Evolutionary conservation across 2,888 invertebrate species (phyloP).

Genomic region (Parelbella ahira): DNA sequence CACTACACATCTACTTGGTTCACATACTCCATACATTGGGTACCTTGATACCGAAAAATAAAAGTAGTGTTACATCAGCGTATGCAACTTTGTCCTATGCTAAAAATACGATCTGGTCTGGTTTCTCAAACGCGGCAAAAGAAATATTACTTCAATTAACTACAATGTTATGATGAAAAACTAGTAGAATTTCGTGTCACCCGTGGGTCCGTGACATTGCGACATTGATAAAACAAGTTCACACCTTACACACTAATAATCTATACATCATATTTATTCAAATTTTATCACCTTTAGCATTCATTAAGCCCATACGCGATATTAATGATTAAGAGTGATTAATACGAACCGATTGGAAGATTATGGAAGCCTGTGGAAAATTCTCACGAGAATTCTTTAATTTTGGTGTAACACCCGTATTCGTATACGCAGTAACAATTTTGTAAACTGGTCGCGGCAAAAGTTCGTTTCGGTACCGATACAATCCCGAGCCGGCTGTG

Average conservation of each 20-base stretch:
- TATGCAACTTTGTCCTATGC: too few relatives aligned
- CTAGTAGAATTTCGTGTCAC: too few relatives aligned
- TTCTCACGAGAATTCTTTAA: slow-evolving; percentile 30
- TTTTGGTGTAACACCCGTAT: slow-evolving; percentile 18
- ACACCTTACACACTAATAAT: slow-evolving; percentile 29
- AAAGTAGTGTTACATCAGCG: too few relatives aligned
- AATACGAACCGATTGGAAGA: slow-evolving; percentile 28
- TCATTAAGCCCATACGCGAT: slow-evolving; percentile 30
- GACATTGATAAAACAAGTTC: slow-evolving; percentile 26
- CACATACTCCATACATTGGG: too few relatives aligned
- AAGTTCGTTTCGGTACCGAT: slow-evolving; percentile 17
- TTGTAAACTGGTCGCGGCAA: slow-evolving; percentile 21
- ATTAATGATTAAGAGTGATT: slow-evolving; percentile 31
- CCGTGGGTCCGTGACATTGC: slow-evolving; percentile 24
- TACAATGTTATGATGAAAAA: too few relatives aligned
- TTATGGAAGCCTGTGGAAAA: slow-evolving; percentile 25
- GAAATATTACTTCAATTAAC: too few relatives aligned
- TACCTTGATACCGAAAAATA: too few relatives aligned
- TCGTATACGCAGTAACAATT: slow-evolving; percentile 24
- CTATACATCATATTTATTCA: slow-evolving; percentile 33
- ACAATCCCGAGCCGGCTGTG: slow-evolving; percentile 18
- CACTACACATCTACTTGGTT: too few relatives aligned
- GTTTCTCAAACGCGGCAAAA: too few relatives aligned
- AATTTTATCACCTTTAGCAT: slow-evolving; percentile 33
- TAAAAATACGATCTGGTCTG: too few relatives aligned